These are phyloP conservation scores for Cheilosia urbana DNA, from an alignment of 2,888 invertebrate species.

Conservation along the genomic window DNA sequence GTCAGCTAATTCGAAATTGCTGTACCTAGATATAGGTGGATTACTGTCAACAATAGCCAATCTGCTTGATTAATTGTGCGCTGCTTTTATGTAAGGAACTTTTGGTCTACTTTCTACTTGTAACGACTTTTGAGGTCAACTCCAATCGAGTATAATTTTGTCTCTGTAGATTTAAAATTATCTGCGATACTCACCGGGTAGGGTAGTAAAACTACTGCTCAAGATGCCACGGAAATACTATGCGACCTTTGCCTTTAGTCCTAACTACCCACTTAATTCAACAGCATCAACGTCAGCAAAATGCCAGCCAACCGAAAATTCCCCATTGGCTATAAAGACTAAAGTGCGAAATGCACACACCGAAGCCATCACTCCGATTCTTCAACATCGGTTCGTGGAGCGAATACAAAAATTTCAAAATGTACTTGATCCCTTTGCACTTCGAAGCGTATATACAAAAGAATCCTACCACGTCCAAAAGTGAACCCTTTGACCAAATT, in stretches of 20 bases:
- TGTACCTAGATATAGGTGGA: background rate
- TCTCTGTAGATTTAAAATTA: too few relatives aligned
- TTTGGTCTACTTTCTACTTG: background rate
- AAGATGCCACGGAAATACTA: background rate
- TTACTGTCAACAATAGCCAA: background rate
- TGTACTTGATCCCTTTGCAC: conserved; percentile 12
- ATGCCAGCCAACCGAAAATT: background rate
- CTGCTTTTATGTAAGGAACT: background rate
- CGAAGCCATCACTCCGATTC: conserved; percentile 14
- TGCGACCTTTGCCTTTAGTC: background rate
- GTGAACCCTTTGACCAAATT: conserved; percentile 39
- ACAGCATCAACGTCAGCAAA: conserved; percentile 2
- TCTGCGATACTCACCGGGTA: background rate
- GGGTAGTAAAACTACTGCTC: background rate
- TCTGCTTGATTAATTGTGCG: background rate
- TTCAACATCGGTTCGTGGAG: conserved; percentile 30
- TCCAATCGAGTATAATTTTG: too few relatives aligned
- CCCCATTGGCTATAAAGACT: background rate
- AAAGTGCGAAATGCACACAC: conserved; percentile 33
- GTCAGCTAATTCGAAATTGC: background rate
- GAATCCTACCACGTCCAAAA: conserved; percentile 38
- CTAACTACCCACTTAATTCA: background rate
- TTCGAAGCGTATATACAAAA: conserved; percentile 14
- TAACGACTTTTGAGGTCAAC: too few relatives aligned
- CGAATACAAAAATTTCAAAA: conserved; percentile 40